Conservation (phyloP, 2,888 invertebrate genomes). For the Phengaris arion region DNA sequence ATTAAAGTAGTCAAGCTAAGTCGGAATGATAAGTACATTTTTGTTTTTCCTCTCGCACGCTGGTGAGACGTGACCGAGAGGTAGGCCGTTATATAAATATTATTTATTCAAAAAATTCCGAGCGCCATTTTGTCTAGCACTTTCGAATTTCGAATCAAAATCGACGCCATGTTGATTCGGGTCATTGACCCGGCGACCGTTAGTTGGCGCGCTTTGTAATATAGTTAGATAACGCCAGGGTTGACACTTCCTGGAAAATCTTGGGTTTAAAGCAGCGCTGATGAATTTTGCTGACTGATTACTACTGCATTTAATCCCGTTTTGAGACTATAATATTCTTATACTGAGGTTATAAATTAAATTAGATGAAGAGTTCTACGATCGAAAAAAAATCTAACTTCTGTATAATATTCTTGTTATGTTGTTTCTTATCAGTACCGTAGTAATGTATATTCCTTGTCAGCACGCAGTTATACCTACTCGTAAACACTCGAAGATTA, state of each 20-base stretch:
- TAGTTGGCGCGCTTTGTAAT: slow-evolving; percentile 31
- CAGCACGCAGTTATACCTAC: not conserved
- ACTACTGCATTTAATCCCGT: too few species aligned
- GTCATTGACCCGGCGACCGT: slow-evolving; percentile 32
- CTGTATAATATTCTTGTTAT: not conserved
- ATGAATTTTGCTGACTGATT: too few species aligned
- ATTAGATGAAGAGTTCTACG: not conserved
- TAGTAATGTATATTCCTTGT: too few species aligned
- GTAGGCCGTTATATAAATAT: slow-evolving; percentile 29
- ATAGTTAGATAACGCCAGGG: slow-evolving; percentile 31
- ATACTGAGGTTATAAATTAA: not conserved
- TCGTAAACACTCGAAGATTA: not conserved
- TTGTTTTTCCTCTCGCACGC: slow-evolving; percentile 10
- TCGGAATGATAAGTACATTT: not conserved
- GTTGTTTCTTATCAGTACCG: too few species aligned
- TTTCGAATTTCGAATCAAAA: slow-evolving; percentile 33
- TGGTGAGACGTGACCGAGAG: slow-evolving; percentile 3
- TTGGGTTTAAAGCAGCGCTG: not conserved
- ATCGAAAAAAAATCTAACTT: not conserved
- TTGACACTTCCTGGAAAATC: slow-evolving; percentile 3
- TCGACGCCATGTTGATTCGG: slow-evolving; percentile 31
- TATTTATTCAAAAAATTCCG: slow-evolving; percentile 27
- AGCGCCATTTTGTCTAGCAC: slow-evolving; percentile 30
- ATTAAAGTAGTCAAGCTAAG: not conserved
- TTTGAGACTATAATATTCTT: too few species aligned